Conservation (phyloP, 2,113 vertebrate species). For the Xyrauchen texanus region DNA sequence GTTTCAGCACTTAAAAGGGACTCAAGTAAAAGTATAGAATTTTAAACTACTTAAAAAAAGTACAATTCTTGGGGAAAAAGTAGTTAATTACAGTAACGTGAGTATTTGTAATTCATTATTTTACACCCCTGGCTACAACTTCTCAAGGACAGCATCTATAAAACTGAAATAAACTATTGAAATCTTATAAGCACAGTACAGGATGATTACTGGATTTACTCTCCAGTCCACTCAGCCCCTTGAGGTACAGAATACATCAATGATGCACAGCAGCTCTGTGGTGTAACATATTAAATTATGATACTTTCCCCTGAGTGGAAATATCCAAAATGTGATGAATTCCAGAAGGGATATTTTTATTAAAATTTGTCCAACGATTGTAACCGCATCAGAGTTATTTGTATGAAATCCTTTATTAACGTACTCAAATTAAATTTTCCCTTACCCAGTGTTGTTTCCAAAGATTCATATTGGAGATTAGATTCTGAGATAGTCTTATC, state of each 20-base stretch:
- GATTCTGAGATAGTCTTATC: conserved; percentile 36
- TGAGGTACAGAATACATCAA: conserved; percentile 48
- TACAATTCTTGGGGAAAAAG: too few relatives aligned
- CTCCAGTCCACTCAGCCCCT: conserved; percentile 23
- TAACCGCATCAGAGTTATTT: conserved; percentile 23
- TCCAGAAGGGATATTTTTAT: conserved; percentile 42
- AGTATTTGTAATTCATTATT: too few relatives aligned
- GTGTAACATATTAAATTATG: conserved; percentile 51
- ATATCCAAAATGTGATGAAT: conserved; percentile 49
- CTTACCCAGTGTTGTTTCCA: background rate
- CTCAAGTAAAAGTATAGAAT: too few relatives aligned
- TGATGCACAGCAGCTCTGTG: conserved; percentile 34
- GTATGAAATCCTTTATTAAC: conserved; percentile 32
- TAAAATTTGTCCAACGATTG: conserved; percentile 44
- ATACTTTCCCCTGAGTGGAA: conserved; percentile 45
- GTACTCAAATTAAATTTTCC: conserved; percentile 28
- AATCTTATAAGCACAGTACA: conserved; percentile 43
- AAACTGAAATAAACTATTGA: conserved; percentile 47
- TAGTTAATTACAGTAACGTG: too few relatives aligned
- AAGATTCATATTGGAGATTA: background rate
- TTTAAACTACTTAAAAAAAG: too few relatives aligned
- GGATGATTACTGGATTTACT: conserved; percentile 45
- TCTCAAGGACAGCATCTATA: conserved; percentile 54
- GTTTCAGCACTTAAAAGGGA: too few relatives aligned
- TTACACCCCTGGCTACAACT: too few relatives aligned